Evolutionary conservation across 1,140 invertebrate species (phyloP).

Genomic region (Bombus pascuorum): DNA sequence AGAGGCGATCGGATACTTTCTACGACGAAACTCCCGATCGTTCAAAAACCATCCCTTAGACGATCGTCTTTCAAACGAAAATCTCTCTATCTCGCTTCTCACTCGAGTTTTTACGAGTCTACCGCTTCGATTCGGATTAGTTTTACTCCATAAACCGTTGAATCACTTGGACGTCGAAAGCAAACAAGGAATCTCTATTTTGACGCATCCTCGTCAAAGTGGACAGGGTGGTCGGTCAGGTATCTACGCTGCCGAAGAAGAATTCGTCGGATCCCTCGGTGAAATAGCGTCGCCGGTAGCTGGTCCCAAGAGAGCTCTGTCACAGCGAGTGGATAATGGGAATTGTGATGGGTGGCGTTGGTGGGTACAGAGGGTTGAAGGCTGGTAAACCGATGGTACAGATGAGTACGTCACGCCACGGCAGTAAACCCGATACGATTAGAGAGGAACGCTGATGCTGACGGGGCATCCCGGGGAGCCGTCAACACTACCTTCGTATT

Average conservation of each 20-base stretch:
- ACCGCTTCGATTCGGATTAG: no score
- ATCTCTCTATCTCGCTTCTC: no score
- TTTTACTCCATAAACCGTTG: no score
- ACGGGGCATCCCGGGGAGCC: constrained; percentile 79
- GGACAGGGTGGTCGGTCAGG: constrained; percentile 53
- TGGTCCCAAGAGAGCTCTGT: constrained; percentile 79
- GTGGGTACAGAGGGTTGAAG: constrained; percentile 65
- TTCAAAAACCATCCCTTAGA: no score
- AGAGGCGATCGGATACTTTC: no score
- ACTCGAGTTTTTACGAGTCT: no score
- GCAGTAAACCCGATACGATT: constrained; percentile 81
- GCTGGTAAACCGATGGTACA: constrained; percentile 70
- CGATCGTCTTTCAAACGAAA: no score
- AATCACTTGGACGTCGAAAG: neutral
- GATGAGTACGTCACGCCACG: constrained; percentile 80
- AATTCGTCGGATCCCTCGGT: constrained; percentile 49
- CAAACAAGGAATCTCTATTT: constrained; percentile 3
- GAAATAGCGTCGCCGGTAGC: constrained; percentile 63
- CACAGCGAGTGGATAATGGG: constrained; percentile 80
- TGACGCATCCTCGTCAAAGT: constrained; percentile 29
- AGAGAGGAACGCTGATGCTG: constrained; percentile 78
- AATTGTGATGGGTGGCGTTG: constrained; percentile 74
- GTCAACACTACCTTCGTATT: constrained; percentile 77
- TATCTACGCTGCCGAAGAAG: constrained; percentile 27
- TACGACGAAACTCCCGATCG: no score